Conservation (phyloP, 2,888 invertebrate genomes). For the Ormyrus nitidulus region DNA sequence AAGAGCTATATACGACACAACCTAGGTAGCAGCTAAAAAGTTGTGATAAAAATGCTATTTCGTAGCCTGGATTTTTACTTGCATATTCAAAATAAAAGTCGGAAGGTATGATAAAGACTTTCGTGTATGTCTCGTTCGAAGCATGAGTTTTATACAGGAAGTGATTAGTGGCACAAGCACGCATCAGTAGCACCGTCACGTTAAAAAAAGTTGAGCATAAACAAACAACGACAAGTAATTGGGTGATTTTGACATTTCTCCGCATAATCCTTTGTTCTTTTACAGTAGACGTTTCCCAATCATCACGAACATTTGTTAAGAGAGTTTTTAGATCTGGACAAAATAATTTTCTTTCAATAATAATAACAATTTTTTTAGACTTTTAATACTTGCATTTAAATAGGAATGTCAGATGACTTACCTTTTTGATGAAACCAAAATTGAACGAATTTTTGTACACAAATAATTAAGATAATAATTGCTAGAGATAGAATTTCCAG, state of each 20-base stretch:
- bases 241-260: conserved; percentile 21
- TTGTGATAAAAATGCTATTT: conserved; percentile 63
- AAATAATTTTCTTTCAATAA: not conserved
- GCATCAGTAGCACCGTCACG: not conserved
- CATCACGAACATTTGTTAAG: conserved; percentile 12
- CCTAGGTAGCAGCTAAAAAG: conserved; percentile 48
- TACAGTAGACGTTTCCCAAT: conserved; percentile 22
- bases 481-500: no score
- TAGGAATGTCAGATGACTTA: no score
- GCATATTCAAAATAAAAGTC: not conserved
- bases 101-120: not conserved
- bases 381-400: no score
- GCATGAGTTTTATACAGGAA: not conserved
- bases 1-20: conserved; percentile 59
- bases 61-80: conserved; percentile 58
- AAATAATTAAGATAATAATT: no score
- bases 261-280: conserved; percentile 37
- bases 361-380: no score
- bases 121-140: not conserved
- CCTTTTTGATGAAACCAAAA: no score
- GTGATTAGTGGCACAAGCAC: not conserved
- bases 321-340: conserved; percentile 17
- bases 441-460: no score
- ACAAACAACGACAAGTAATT: conserved; percentile 4
- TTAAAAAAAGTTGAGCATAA: conserved; percentile 2